A percentile compares a stretch with the other conserved stretches of the same genome.
Evolutionary conservation across 2,797 vertebrate species (phyloP).

Genomic region (Malurus splendens): DNA sequence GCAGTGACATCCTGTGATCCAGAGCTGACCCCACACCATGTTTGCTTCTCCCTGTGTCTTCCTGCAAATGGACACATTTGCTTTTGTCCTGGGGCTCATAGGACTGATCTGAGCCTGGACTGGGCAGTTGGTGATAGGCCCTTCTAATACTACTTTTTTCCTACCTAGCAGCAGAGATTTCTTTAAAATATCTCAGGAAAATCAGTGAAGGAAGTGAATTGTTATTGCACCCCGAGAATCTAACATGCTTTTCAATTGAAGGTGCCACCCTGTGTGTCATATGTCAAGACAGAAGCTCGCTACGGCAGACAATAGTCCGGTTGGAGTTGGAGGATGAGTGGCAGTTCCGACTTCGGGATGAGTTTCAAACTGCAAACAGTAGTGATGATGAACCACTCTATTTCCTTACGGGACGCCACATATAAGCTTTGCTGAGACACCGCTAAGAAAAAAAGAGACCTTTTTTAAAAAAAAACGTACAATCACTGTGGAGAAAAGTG

Average conservation of each 20-base stretch:
- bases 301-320: conserved; percentile 93
- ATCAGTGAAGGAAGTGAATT: not conserved
- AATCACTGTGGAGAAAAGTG: conserved; percentile 79
- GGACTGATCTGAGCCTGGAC: not conserved
- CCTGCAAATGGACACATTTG: fast-evolving
- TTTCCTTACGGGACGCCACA: conserved; percentile 93
- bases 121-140: fast-evolving
- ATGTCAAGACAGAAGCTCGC: conserved; percentile 93
- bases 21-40: not conserved
- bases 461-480: conserved; percentile 56
- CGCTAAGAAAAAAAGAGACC: not conserved
- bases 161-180: not conserved
- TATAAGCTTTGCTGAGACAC: conserved; percentile 69
- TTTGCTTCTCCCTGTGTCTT: not conserved
- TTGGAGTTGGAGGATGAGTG: conserved; percentile 96
- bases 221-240: not conserved
- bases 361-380: conserved; percentile 97
- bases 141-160: not conserved
- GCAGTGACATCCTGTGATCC: not conserved
- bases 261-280: conserved; percentile 97
- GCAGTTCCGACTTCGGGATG: conserved; percentile 96
- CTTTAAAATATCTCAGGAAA: not conserved
- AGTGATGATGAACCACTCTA: conserved; percentile 92
- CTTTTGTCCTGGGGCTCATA: not conserved
- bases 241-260: conserved; percentile 38